Evolutionary conservation across 2,888 invertebrate genomes (phyloP).

Genomic region (Aleiodes leptofemur): DNA sequence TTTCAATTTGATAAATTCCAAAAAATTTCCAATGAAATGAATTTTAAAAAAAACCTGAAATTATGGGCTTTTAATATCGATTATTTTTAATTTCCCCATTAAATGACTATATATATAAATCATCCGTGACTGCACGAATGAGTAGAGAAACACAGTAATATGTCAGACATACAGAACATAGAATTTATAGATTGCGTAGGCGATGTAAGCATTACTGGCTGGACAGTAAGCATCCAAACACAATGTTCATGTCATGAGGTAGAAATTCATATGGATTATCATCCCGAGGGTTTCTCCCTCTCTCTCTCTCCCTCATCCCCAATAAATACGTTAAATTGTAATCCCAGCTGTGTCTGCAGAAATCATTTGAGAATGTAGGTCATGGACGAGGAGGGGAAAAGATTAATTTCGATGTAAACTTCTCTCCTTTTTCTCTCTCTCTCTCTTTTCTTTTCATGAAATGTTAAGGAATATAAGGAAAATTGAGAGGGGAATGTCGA

Average conservation of each 20-base stretch:
- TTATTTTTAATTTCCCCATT: no score
- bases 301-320: no score
- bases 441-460: neutral
- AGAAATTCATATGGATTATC: slow-evolving; percentile 18
- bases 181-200: slow-evolving; percentile 7
- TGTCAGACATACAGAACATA: slow-evolving; percentile 4
- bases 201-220: neutral
- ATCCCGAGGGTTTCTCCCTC: neutral
- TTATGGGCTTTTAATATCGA: no score
- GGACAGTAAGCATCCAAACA: neutral
- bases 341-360: slow-evolving; percentile 5
- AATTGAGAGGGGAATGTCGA: no score
- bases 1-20: no score
- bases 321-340: slow-evolving; percentile 15
- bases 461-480: neutral
- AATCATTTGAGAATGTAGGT: slow-evolving; percentile 26
- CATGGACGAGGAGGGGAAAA: neutral
- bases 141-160: slow-evolving; percentile 24
- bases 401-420: neutral
- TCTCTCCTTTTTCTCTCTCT: neutral
- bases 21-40: no score
- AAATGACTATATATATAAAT: no score
- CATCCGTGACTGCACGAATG: neutral
- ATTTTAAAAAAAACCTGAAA: no score
- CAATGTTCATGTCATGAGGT: slow-evolving; percentile 13